Conservation (phyloP, 2,888 invertebrate species). For the Oscheius myriophilus region DNA sequence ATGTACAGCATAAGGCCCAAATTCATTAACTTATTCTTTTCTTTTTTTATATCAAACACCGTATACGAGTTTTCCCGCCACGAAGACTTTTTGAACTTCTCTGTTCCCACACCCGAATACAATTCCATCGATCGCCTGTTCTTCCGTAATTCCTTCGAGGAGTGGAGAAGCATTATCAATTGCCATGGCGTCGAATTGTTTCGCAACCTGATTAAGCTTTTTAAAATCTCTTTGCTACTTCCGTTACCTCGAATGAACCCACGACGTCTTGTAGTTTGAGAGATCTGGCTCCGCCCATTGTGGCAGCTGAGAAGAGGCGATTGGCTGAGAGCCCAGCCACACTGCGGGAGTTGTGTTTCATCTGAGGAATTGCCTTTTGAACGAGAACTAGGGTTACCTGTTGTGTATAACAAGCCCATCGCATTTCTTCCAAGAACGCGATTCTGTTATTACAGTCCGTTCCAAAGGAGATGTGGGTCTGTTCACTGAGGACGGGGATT, state of each 20-base stretch:
- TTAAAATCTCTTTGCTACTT: background rate
- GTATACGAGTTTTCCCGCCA: constrained; percentile 36
- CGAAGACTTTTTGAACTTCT: constrained; percentile 60
- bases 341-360: constrained; percentile 62
- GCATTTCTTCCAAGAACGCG: constrained; percentile 66
- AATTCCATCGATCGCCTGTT: constrained; percentile 57
- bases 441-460: constrained; percentile 69
- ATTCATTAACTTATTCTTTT: too few relatives aligned
- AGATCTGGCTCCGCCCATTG: constrained; percentile 62
- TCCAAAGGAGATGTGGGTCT: constrained; percentile 60
- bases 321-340: constrained; percentile 54
- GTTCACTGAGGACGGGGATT: constrained; percentile 54
- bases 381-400: constrained; percentile 47
- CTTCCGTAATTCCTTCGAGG: constrained; percentile 32
- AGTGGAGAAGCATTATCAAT: constrained; percentile 50
- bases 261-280: constrained; percentile 45
- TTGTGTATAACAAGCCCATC: constrained; percentile 68
- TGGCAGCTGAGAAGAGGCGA: constrained; percentile 58
- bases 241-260: constrained; percentile 49
- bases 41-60: too few relatives aligned
- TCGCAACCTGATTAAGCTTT: constrained; percentile 39
- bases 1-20: too few relatives aligned
- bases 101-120: constrained; percentile 64
- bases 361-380: constrained; percentile 39
- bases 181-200: constrained; percentile 61